Evolutionary conservation across 2,888 invertebrate species (phyloP).

Genomic region (Chesias legatella): DNA sequence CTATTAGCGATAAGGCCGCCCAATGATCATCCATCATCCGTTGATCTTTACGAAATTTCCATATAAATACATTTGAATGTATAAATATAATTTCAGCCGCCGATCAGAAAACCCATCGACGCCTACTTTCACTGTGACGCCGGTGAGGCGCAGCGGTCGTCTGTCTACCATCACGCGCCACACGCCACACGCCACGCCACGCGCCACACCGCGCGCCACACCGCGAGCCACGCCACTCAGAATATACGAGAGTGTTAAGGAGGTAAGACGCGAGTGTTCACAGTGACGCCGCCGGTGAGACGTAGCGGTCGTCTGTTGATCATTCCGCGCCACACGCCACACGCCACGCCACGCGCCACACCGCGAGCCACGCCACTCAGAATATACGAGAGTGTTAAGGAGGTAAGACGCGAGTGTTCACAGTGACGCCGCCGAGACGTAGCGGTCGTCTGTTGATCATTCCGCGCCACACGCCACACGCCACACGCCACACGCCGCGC

Average conservation of each 20-base stretch:
- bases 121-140: constrained; percentile 58
- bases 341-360: constrained; percentile 28
- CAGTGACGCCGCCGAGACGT: constrained; percentile 59
- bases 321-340: constrained; percentile 3
- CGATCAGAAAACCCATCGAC: constrained; percentile 37
- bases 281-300: constrained; percentile 63
- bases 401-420: too few relatives aligned
- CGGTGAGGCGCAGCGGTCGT: constrained; percentile 71
- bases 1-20: too few relatives aligned
- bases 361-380: constrained; percentile 23
- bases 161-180: constrained; percentile 28
- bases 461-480: constrained; percentile 4
- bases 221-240: constrained; percentile 26
- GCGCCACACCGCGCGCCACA: constrained; percentile 35
- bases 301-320: constrained; percentile 63
- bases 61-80: too few relatives aligned
- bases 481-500: constrained; percentile 30
- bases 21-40: too few relatives aligned
- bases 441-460: constrained; percentile 55
- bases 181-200: constrained; percentile 7
- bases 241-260: constrained; percentile 4
- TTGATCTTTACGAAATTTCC: too few relatives aligned
- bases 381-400: constrained; percentile 4
- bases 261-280: too few relatives aligned
- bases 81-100: too few relatives aligned